These are phyloP conservation scores for Rana temporaria DNA, from an alignment of 2,113 vertebrate genomes.

Conservation along the genomic window DNA sequence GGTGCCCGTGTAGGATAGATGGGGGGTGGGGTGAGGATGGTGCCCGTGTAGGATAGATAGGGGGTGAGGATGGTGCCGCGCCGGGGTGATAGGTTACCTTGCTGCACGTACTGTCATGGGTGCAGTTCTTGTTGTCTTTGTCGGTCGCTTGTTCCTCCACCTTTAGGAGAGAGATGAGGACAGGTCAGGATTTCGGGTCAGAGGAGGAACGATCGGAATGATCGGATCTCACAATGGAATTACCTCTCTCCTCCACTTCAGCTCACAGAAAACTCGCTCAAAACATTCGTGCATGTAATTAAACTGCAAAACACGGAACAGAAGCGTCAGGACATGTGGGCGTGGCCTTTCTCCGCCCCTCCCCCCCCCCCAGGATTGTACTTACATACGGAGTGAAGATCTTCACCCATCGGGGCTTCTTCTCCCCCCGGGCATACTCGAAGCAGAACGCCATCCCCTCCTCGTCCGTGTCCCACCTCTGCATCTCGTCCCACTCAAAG, in stretches of 20 bases:
- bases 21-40: too few species aligned
- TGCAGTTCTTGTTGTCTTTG: conserved; percentile 87
- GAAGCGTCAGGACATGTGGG: neutral
- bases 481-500: conserved; percentile 96
- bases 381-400: conserved; percentile 92
- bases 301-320: conserved; percentile 74
- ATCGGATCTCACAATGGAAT: conserved; percentile 16
- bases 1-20: too few species aligned
- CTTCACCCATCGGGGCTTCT: conserved; percentile 96
- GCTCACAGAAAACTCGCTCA: conserved; percentile 96
- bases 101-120: conserved; percentile 77
- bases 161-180: conserved; percentile 60
- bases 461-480: conserved; percentile 97
- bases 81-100: conserved; percentile 68
- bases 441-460: conserved; percentile 98
- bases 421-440: conserved; percentile 91
- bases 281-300: conserved; percentile 99
- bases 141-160: conserved; percentile 84
- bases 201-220: too few species aligned
- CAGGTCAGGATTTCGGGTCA: neutral
- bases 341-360: neutral
- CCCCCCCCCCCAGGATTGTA: conserved; percentile 8
- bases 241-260: conserved; percentile 98
- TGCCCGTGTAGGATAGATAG: neutral
- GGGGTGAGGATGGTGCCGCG: too few species aligned